These are phyloP conservation scores for Sebastolobus alascanus DNA, from an alignment of 2,797 vertebrate species.

Conservation along the genomic window DNA sequence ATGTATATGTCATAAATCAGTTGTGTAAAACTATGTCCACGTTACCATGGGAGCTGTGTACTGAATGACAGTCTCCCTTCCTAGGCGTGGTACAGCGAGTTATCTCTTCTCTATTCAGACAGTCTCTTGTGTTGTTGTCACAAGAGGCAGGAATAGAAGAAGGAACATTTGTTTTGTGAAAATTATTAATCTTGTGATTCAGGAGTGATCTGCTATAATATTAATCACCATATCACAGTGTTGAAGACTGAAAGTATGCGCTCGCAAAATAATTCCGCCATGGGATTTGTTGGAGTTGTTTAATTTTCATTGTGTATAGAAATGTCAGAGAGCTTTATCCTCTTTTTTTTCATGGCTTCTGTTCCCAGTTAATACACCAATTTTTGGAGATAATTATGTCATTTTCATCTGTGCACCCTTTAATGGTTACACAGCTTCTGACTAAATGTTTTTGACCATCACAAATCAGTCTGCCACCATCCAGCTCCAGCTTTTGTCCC, in stretches of 20 bases:
- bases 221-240: not conserved
- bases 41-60: conserved; percentile 84
- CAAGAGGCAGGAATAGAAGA: conserved; percentile 49
- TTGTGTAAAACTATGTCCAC: conserved; percentile 62
- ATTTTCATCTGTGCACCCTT: conserved; percentile 19
- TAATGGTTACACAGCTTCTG: not conserved
- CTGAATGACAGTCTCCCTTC: conserved; percentile 80
- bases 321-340: not conserved
- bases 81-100: conserved; percentile 82
- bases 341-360: conserved; percentile 5
- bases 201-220: not conserved
- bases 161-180: conserved; percentile 59
- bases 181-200: not conserved
- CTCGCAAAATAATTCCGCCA: not conserved
- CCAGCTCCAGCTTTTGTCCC: conserved; percentile 25
- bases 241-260: not conserved
- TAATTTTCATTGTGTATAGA: conserved; percentile 1
- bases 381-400: conserved; percentile 1
- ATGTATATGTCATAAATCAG: not conserved
- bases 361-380: conserved; percentile 12
- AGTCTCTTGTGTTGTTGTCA: conserved; percentile 57
- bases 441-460: conserved; percentile 19
- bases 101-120: conserved; percentile 51
- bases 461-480: conserved; percentile 41
- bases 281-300: conserved; percentile 2